These are phyloP conservation scores for Polietes domitor DNA, from an alignment of 2,888 invertebrate genomes.

Conservation along the genomic window DNA sequence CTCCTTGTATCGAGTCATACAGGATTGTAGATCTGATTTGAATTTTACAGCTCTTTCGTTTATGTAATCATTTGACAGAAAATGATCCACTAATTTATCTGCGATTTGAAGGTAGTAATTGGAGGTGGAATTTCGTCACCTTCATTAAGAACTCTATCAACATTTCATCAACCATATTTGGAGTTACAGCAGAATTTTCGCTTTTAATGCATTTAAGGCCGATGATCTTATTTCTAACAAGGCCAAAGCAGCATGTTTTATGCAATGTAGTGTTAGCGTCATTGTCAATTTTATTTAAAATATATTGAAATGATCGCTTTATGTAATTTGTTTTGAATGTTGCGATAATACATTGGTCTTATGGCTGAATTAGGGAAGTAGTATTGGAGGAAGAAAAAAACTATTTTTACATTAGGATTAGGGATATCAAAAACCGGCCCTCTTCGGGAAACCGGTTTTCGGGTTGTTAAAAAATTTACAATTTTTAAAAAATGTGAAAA, in stretches of 20 bases:
- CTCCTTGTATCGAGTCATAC: not conserved
- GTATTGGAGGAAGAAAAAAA: conserved; percentile 69
- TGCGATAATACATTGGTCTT: conserved; percentile 61
- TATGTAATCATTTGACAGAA: not conserved
- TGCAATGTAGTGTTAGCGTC: conserved; percentile 59
- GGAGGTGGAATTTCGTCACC: not conserved
- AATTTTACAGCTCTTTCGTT: not conserved
- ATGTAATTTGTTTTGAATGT: no score
- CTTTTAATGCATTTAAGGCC: not conserved
- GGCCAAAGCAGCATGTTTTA: conserved; percentile 58
- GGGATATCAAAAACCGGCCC: no score
- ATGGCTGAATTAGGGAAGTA: conserved; percentile 70
- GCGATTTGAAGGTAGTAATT: not conserved
- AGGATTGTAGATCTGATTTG: not conserved
- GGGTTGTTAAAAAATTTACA: no score
- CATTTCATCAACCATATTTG: not conserved
- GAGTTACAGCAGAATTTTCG: not conserved
- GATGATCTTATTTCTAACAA: not conserved
- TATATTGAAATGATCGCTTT: conserved; percentile 25
- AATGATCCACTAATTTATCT: not conserved
- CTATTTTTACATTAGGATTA: not conserved
- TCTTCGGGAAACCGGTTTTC: no score
- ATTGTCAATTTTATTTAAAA: no score
- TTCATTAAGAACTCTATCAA: not conserved
- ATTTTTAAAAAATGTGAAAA: no score